Base-by-base conservation (phyloP, 2,888 invertebrate species). In the Diadromus collaris region DNA sequence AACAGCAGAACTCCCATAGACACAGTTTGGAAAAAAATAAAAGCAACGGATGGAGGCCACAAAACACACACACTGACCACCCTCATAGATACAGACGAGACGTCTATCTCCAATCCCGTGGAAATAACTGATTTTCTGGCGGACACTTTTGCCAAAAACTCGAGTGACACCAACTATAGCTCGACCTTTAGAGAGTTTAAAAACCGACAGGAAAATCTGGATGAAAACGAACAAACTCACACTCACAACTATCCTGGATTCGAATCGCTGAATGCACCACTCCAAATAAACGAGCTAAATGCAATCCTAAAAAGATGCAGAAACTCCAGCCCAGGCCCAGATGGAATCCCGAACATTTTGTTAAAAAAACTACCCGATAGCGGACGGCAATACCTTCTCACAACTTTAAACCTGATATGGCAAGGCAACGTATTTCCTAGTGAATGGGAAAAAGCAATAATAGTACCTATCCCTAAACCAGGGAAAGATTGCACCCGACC, bases 321-420 rank as follows among this genome's bases (percentile, higher is more conserved):
- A 72, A 80, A 80, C 38, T 48, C 70, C 9, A 60, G 58, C 32
- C 73, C 80, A 3, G 80, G 78, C 0, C 78, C 79, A 0, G 82
- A 83, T 29, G 38, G 19, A 44, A 79, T 75, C 0, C 56, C 54
- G 1, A 76, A 77, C 7, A 48, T 73, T 0, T 41, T 83, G 7
- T 70, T 81, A 0, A 63, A 54, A 27, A 41, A 70, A 9, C 58
- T 78, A 0, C 71, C 78, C n/a, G 13, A 58, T 10, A 69, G 41
- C n/a, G 64, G 60, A 16, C 24, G 71, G 1, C 29, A 44, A 44
- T 16, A 44, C 44, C 44, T 44, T 13, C 4, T 44, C 44, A n/a
- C 44, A 13, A 9, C 13, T 0, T 73, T 58, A n/a, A 79, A 80
- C 24, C 41, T 63, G 32, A 77, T 80, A 32, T 76, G 71, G 44